These are phyloP conservation scores for Haliclona indistincta DNA, from an alignment of 37 sponge, comb jelly and placozoan genomes.

Conservation along the genomic window DNA sequence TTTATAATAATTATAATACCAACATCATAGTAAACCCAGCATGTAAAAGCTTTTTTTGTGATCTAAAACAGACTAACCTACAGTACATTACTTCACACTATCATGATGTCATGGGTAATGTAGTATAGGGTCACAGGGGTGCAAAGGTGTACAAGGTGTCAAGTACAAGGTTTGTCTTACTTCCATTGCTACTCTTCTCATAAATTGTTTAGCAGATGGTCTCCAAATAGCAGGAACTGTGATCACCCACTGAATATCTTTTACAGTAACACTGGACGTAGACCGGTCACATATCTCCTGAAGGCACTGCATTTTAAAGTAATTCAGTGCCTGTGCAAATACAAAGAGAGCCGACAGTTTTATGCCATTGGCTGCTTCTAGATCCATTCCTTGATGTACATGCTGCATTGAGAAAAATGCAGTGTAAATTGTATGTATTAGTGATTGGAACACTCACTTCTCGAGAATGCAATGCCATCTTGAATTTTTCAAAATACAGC, in stretches of 20 bases:
- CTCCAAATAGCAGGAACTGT: constrained; percentile 87
- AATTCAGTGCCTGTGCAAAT: constrained; percentile 68
- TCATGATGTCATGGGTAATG: background rate
- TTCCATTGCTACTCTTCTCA: constrained; percentile 74
- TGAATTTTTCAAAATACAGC: constrained; percentile 80
- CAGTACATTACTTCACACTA: too few species aligned
- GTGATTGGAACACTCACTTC: constrained; percentile 44
- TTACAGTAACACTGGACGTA: constrained; percentile 3
- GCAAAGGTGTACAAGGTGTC: background rate
- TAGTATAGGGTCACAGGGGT: background rate
- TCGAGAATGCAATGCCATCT: constrained; percentile 72
- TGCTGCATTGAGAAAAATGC: constrained; percentile 27
- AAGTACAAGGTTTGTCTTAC: constrained; percentile 6
- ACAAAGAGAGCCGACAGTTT: constrained; percentile 41
- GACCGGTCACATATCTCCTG: constrained; percentile 48
- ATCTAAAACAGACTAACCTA: too few species aligned
- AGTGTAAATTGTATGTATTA: background rate
- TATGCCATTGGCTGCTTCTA: constrained; percentile 60
- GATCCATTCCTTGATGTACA: constrained; percentile 49
- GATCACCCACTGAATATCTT: constrained; percentile 79
- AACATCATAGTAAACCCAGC: too few species aligned
- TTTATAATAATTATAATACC: too few species aligned
- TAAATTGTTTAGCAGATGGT: constrained; percentile 76
- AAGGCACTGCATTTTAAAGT: constrained; percentile 55
- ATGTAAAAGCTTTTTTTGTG: too few species aligned